Evolutionary conservation across 1,140 invertebrate genomes (phyloP).

Genomic region (Pygmarrhopalites habei): DNA sequence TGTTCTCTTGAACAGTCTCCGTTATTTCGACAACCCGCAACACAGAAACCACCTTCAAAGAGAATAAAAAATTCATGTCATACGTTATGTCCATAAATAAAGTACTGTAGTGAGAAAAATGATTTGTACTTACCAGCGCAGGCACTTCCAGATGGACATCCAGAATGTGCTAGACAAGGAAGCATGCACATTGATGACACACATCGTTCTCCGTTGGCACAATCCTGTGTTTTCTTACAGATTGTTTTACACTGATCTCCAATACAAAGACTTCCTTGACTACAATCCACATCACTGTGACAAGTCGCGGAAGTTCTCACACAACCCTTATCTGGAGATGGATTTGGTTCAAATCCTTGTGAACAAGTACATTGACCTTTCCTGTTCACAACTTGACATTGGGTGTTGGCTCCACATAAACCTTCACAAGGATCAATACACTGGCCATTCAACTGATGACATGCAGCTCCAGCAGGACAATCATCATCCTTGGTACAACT

Average conservation of each 20-base stretch:
- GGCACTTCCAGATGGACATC: slow-evolving; percentile 70
- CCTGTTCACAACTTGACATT: slow-evolving; percentile 66
- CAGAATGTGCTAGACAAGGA: slow-evolving; percentile 67
- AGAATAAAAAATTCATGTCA: too few relatives aligned
- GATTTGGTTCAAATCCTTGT: slow-evolving; percentile 56
- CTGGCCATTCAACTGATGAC: slow-evolving; percentile 54
- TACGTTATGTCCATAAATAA: too few relatives aligned
- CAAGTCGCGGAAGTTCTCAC: slow-evolving; percentile 60
- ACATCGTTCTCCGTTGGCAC: slow-evolving; percentile 70
- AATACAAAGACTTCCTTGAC: slow-evolving; percentile 63
- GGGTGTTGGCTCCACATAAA: slow-evolving; percentile 65
- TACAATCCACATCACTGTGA: slow-evolving; percentile 64
- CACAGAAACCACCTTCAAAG: slow-evolving; percentile 55
- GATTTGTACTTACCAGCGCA: too few relatives aligned
- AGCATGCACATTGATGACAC: slow-evolving; percentile 65
- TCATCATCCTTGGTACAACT: slow-evolving; percentile 62
- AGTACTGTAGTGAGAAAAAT: too few relatives aligned
- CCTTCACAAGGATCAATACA: slow-evolving; percentile 71
- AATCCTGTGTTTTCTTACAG: slow-evolving; percentile 68
- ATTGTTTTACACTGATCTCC: slow-evolving; percentile 75
- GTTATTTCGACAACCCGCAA: slow-evolving; percentile 72
- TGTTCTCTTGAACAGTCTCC: slow-evolving; percentile 65
- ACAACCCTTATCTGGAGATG: slow-evolving; percentile 59
- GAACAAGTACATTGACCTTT: slow-evolving; percentile 68
- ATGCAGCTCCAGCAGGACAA: slow-evolving; percentile 66